A percentile compares a stretch with the other conserved stretches of the same genome.
These are phyloP conservation scores for Lepidochitona cinerea DNA, from an alignment of 2,888 invertebrate genomes.

Conservation along the genomic window DNA sequence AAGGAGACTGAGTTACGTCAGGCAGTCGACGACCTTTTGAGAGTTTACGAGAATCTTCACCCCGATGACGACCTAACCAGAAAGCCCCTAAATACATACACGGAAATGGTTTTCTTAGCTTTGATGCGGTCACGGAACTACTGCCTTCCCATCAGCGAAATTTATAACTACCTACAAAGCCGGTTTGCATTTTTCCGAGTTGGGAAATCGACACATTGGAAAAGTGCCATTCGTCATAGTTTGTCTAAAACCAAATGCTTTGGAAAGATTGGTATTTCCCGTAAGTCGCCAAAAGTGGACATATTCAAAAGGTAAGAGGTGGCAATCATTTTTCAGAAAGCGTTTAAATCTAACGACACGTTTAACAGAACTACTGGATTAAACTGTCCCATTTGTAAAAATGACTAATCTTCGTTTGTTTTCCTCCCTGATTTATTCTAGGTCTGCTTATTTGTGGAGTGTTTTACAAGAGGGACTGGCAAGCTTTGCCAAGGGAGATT, in stretches of 20 bases:
- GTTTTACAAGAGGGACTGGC: neutral
- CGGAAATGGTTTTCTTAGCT: constrained; percentile 9
- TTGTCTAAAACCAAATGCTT: constrained; percentile 56
- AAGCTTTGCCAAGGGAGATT: constrained; percentile 1
- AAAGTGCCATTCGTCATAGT: constrained; percentile 52
- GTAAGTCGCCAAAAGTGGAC: too few species aligned
- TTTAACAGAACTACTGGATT: too few species aligned
- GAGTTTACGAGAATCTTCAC: neutral
- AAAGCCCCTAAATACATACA: constrained; percentile 1
- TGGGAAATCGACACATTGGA: constrained; percentile 46
- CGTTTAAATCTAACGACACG: too few species aligned
- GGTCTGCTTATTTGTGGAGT: neutral
- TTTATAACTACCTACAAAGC: constrained; percentile 39
- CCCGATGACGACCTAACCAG: neutral
- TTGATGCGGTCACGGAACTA: constrained; percentile 10
- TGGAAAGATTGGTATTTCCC: constrained; percentile 46
- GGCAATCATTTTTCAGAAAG: too few species aligned
- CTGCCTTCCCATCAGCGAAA: constrained; percentile 13
- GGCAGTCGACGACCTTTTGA: neutral
- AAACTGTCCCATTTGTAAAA: too few species aligned
- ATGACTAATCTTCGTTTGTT: too few species aligned
- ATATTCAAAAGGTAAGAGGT: too few species aligned
- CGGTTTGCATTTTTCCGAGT: constrained; percentile 44
- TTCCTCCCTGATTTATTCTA: too few species aligned
- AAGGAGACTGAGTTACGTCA: neutral